Conservation (phyloP, 2,888 invertebrate species). For the Agrochola circellaris region DNA sequence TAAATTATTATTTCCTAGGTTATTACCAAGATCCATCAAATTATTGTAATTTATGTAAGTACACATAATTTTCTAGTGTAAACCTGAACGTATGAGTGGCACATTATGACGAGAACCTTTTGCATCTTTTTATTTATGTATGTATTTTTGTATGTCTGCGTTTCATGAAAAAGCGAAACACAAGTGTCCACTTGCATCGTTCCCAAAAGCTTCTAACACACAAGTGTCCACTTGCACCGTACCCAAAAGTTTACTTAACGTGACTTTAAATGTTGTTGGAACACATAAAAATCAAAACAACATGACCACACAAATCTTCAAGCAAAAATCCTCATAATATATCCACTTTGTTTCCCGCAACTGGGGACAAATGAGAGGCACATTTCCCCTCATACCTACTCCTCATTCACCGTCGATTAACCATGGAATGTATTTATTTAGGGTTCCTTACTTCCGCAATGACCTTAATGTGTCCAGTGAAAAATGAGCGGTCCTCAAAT, state of each 20-base stretch:
- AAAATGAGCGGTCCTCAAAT: conserved; percentile 75
- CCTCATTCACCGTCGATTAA: conserved; percentile 86
- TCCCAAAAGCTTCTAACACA: conserved; percentile 3
- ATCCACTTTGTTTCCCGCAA: conserved; percentile 72
- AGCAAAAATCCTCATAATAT: conserved; percentile 57
- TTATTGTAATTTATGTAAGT: background rate
- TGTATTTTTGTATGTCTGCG: conserved; percentile 26
- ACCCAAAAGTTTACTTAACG: conserved; percentile 18
- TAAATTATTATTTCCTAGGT: too few species aligned
- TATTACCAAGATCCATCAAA: background rate
- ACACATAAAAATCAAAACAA: conserved; percentile 21
- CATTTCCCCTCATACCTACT: conserved; percentile 74
- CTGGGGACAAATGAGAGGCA: conserved; percentile 76
- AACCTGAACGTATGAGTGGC: conserved; percentile 15
- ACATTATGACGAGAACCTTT: conserved; percentile 3
- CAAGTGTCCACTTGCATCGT: conserved; percentile 37
- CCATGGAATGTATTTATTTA: conserved; percentile 87
- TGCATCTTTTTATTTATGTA: conserved; percentile 37
- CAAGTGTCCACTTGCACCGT: conserved; percentile 37
- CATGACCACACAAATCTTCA: conserved; percentile 49
- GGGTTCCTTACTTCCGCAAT: conserved; percentile 78
- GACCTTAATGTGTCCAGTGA: conserved; percentile 83
- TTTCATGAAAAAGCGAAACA: background rate
- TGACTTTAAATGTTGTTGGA: conserved; percentile 9
- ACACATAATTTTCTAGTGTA: background rate